Base-by-base conservation (phyloP, 2,888 invertebrate species). In the Agrotis puta region DNA sequence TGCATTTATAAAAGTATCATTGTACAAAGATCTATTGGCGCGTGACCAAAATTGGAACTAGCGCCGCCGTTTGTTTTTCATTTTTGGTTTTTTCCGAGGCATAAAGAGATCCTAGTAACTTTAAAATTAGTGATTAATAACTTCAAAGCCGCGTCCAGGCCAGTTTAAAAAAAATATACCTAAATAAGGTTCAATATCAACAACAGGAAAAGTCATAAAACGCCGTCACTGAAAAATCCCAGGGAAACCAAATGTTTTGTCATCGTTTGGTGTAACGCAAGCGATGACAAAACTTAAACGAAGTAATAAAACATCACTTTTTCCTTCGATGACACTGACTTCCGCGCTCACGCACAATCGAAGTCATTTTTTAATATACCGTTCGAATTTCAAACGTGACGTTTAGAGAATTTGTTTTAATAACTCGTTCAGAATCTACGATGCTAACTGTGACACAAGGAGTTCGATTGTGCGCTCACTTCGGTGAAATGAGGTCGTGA, bases 171-270 rank as follows among this genome's bases (percentile, higher is more conserved):
- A 57, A 7, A 16, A 16, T 33, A 27, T 27, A 27, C 27, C 27
- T 39, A 39, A 11, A 39, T 39, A 39, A 47, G n/a, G n/a, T n/a
- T 22, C 22, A 33, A n/a, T n/a, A 14, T 64, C 45, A 27, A 0
- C 68, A 47, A 1, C 18, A 56, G 47, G 54, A 11, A 45, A 47
- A 70, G 0, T 14, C 22, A 11, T 54, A 47, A 24, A 27, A 47
- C 33, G 6, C 3, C 6, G 50, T 18, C 51, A 48, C 39, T 13
- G 13, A 27, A 70, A 47, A 70, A 20, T 47, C 18, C 39, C 47
- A 48, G 14, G 6, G 27, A 48, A 71, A 43, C 11, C 27, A 20
- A 24, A 47, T 13, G 16, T 39, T 14, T 48, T 39, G 71, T 70
- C 69, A 70, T 39, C 1, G 20, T 14, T 3, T 39, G 22, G 14